Base-by-base conservation (phyloP, 2,797 vertebrate genomes). In the Dicrostonyx torquatus region DNA sequence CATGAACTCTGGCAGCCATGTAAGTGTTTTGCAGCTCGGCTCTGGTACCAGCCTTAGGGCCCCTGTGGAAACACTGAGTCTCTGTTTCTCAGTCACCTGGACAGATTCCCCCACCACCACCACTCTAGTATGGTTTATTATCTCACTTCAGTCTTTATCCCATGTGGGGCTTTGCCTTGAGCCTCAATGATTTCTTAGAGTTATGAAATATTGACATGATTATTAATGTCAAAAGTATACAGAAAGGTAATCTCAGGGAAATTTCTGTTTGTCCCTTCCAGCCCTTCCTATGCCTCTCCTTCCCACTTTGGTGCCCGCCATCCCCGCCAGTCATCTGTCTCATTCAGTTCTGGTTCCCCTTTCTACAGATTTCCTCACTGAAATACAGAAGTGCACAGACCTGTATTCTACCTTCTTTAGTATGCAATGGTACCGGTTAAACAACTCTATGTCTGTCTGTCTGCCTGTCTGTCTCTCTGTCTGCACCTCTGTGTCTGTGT, bases 211-310 rank as follows among this genome's bases (percentile, higher is more conserved):
- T 0, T 26, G 29, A 53, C 90, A 79, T n/a, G 70, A 70, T 86
- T 82, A 48, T 93, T 95, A 90, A 93, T 53, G 79, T 75, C 83
- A 73, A n/a, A 76, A 43, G 37, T 20, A 78, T 6, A 66, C 50
- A n/a, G 18, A 90, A 73, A 72, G 11, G 11, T 7, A 43, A 8
- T 53, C 85, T 34, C 78, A 37, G 84, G 53, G 31, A 78, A 55
- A 26, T 22, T 12, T 43, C 64, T 9, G 6, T 0, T 34, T 37
- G 3, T 40, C 17, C 37, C 64, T 48, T 77, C 79, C 62, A 55
- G 26, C n/a, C 50, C n/a, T 10, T 22, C 2, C 40, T 55, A 34
- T 31, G 50, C 2, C 60, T n/a, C 22, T 1, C 24, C 60, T 55
- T 18, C 31, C 15, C 0, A 3, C 66, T 9, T 58, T 7, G 1